These are phyloP conservation scores for Athrips mouffetella DNA, from an alignment of 2,888 invertebrate species.

Conservation along the genomic window DNA sequence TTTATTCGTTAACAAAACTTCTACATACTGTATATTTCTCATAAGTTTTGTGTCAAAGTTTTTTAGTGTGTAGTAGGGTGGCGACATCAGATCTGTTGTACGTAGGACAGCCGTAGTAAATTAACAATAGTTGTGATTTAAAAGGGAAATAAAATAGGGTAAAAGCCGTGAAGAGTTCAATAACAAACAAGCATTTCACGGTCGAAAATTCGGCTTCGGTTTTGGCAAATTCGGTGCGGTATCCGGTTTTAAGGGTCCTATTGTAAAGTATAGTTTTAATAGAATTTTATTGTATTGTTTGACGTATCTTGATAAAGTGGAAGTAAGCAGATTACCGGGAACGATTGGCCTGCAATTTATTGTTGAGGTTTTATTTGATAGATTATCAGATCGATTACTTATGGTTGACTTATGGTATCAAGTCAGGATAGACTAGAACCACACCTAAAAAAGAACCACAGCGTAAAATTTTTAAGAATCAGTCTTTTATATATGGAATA, in stretches of 20 bases:
- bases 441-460: too few relatives aligned
- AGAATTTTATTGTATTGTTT: conserved; percentile 27
- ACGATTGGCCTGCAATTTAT: background rate
- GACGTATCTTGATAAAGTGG: conserved; percentile 10
- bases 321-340: conserved; percentile 3
- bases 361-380: background rate
- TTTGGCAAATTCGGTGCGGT: conserved; percentile 57
- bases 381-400: too few relatives aligned
- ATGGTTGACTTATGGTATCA: too few relatives aligned
- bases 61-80: conserved; percentile 38
- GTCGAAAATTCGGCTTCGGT: conserved; percentile 48
- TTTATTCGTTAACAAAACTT: conserved; percentile 17
- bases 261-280: conserved; percentile 29
- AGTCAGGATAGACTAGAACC: too few relatives aligned
- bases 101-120: conserved; percentile 64
- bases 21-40: conserved; percentile 29
- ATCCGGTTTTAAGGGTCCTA: conserved; percentile 36
- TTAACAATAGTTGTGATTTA: conserved; percentile 69
- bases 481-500: too few relatives aligned
- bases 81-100: conserved; percentile 39
- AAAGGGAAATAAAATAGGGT: conserved; percentile 70
- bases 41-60: conserved; percentile 14
- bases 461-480: too few relatives aligned
- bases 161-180: conserved; percentile 66
- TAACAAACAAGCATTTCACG: conserved; percentile 75